Conservation (phyloP, 2,888 invertebrate genomes). For the Himalopsyche tibetana region DNA sequence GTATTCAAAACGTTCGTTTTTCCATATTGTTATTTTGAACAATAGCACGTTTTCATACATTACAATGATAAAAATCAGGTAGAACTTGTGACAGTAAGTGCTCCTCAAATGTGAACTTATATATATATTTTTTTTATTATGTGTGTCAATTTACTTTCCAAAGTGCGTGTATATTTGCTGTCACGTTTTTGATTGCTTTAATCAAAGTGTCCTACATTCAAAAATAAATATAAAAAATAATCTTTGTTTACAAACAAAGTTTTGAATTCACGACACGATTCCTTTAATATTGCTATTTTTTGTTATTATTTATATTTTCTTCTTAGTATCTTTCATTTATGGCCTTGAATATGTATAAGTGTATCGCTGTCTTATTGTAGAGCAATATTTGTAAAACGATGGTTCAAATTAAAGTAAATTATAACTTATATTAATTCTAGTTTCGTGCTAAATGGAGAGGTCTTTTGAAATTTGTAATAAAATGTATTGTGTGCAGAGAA, state of each 20-base stretch:
- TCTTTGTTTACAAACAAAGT: background rate
- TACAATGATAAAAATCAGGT: background rate
- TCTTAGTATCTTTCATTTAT: background rate
- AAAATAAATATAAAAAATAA: background rate
- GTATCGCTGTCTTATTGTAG: background rate
- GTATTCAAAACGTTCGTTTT: too few species aligned
- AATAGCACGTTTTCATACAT: background rate
- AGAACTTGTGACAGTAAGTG: background rate
- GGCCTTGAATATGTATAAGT: background rate
- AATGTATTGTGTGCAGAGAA: background rate
- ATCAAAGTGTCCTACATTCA: background rate
- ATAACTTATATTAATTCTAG: too few species aligned
- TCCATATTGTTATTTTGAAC: too few species aligned
- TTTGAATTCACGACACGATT: background rate
- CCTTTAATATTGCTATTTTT: background rate
- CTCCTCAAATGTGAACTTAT: background rate
- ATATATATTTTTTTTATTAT: background rate
- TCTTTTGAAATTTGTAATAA: background rate
- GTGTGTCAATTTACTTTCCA: background rate
- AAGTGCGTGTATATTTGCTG: background rate
- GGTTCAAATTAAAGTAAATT: background rate
- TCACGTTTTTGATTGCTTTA: constrained; percentile 1
- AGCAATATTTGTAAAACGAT: background rate
- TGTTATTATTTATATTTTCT: background rate
- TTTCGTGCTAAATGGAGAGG: background rate